These are phyloP conservation scores for Protonibea diacanthus DNA, from an alignment of 2,797 vertebrate genomes.

Conservation along the genomic window DNA sequence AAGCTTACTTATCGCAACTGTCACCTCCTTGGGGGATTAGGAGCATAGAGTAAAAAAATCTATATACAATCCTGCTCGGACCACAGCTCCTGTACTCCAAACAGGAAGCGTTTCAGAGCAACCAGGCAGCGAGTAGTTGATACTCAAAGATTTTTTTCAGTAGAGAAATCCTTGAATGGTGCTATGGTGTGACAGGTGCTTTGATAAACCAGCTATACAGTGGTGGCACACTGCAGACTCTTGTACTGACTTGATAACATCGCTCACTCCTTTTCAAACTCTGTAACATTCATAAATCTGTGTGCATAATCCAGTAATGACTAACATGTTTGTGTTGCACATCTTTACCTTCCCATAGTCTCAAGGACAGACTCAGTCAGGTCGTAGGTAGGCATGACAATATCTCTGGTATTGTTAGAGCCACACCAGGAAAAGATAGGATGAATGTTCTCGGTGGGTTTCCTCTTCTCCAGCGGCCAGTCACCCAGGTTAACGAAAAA, in stretches of 20 bases:
- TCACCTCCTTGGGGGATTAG: neutral
- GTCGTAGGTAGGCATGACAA: slow-evolving; percentile 99
- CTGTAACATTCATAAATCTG: neutral
- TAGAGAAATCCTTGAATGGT: neutral
- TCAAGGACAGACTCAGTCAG: slow-evolving; percentile 97
- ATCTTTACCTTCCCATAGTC: slow-evolving; percentile 93
- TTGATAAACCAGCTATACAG: neutral
- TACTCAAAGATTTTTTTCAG: neutral
- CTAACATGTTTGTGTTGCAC: neutral
- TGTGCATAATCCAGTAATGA: neutral
- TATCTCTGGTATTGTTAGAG: slow-evolving; percentile 94
- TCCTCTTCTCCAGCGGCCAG: slow-evolving; percentile 97
- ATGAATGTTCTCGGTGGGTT: slow-evolving; percentile 85
- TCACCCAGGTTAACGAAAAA: slow-evolving; percentile 99
- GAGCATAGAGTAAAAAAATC: neutral
- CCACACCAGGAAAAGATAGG: slow-evolving; percentile 99
- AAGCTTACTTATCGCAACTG: neutral
- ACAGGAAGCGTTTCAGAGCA: neutral
- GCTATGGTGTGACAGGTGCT: neutral
- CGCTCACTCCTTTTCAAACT: neutral
- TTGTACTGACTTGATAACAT: neutral
- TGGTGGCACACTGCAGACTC: neutral
- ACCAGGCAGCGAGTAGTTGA: neutral
- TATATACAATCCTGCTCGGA: neutral
- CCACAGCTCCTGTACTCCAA: neutral